Conservation (phyloP, 2,113 vertebrate genomes). For the Takifugu flavidus region DNA sequence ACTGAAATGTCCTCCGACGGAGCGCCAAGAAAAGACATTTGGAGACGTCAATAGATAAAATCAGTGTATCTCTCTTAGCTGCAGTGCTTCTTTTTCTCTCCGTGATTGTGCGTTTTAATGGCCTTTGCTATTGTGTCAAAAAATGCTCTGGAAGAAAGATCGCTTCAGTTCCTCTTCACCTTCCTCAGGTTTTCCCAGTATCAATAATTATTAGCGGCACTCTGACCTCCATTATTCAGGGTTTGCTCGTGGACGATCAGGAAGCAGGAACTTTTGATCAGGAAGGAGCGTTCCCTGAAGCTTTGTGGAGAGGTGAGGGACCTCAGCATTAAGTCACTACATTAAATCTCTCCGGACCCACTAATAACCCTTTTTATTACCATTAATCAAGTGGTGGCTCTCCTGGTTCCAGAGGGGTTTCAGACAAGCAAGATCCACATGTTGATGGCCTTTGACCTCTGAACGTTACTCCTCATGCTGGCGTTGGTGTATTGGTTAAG, state of each 20-base stretch:
- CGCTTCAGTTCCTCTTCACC: too few species aligned
- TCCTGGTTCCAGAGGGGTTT: too few species aligned
- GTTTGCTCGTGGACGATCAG: constrained; percentile 28
- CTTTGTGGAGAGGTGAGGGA: constrained; percentile 40
- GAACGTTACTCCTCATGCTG: too few species aligned
- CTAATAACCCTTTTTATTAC: constrained; percentile 45
- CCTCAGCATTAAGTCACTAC: constrained; percentile 51
- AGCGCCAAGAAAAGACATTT: constrained; percentile 38
- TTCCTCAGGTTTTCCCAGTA: background rate
- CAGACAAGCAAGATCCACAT: constrained; percentile 3
- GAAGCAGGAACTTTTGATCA: constrained; percentile 45
- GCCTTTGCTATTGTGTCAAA: too few species aligned
- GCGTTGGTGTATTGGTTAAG: too few species aligned
- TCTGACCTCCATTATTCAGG: constrained; percentile 44
- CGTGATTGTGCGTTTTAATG: too few species aligned
- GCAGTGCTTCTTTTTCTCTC: too few species aligned
- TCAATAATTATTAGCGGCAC: background rate
- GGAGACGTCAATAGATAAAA: background rate
- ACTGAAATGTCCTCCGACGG: constrained; percentile 45
- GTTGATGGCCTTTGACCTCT: too few species aligned
- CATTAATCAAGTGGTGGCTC: constrained; percentile 50
- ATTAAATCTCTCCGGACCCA: constrained; percentile 54
- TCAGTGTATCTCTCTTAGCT: too few species aligned
- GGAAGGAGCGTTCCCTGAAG: constrained; percentile 33
- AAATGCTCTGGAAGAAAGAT: too few species aligned